Conservation (phyloP, 2,888 invertebrate genomes). For the Acholoe squamosa region DNA sequence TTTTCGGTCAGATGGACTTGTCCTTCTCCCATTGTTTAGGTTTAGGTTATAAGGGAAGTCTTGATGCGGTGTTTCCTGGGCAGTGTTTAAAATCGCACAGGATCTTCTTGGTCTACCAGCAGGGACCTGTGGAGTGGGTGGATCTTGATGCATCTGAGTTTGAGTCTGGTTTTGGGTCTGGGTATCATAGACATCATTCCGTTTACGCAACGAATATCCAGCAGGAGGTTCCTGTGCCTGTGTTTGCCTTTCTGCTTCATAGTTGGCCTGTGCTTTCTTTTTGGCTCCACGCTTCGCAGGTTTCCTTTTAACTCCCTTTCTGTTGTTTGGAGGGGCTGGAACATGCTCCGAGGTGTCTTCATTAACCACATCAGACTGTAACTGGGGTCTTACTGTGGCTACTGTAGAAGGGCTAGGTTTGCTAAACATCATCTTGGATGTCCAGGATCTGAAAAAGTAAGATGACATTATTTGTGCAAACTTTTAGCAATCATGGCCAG, state of each 20-base stretch:
- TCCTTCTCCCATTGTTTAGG: too few relatives aligned
- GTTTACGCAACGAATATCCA: background rate
- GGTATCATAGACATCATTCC: background rate
- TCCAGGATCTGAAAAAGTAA: conserved; percentile 17
- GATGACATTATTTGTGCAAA: too few relatives aligned
- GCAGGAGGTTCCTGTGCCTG: background rate
- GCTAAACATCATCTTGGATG: conserved; percentile 30
- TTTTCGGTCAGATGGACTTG: too few relatives aligned
- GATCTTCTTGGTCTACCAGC: too few relatives aligned
- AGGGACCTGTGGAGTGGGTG: background rate
- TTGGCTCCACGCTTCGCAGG: background rate
- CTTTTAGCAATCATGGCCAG: too few relatives aligned
- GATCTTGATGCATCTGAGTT: background rate
- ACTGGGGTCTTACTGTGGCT: background rate
- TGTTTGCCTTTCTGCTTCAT: background rate
- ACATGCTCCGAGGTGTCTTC: background rate
- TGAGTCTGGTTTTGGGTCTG: background rate
- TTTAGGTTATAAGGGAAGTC: too few relatives aligned
- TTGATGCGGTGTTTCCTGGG: too few relatives aligned
- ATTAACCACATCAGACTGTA: background rate
- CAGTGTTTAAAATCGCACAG: too few relatives aligned
- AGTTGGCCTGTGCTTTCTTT: background rate
- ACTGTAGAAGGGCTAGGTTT: background rate
- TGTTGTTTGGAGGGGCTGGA: background rate
- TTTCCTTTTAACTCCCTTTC: background rate